These are phyloP conservation scores for Dipodomys merriami DNA, from an alignment of 2,113 vertebrate species.

Conservation along the genomic window DNA sequence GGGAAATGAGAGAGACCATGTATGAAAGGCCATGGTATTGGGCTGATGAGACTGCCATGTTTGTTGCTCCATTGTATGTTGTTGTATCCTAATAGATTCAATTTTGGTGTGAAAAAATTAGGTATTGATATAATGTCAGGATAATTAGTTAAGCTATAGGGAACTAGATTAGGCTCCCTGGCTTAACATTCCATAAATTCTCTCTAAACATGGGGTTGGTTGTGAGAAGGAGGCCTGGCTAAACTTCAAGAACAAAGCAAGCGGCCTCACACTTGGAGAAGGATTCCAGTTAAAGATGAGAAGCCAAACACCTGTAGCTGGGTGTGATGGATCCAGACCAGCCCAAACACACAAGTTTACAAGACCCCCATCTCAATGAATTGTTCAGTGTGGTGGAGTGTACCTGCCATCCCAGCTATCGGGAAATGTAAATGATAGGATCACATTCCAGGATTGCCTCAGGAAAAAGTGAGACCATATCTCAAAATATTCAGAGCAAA, in stretches of 20 bases:
- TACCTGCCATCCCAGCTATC: no score
- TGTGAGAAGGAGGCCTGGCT: no score
- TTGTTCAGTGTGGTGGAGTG: no score
- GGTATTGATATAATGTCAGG: not conserved
- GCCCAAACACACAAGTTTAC: no score
- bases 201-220: not conserved
- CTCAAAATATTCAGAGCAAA: no score
- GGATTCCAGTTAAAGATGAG: not conserved
- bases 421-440: no score
- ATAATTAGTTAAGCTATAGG: not conserved
- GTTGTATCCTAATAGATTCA: not conserved
- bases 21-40: not conserved
- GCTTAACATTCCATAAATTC: not conserved
- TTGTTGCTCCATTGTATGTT: not conserved
- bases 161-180: constrained; percentile 3
- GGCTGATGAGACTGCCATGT: not conserved
- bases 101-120: not conserved
- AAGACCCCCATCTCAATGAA: no score
- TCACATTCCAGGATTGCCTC: no score
- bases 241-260: constrained; percentile 9
- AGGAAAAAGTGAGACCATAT: no score
- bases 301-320: not conserved
- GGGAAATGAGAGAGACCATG: not conserved
- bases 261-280: not conserved
- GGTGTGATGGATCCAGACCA: not conserved